These are phyloP conservation scores for Umimayanthus chanpuru DNA, from an alignment of 92 coral and sea anemone genomes.

Conservation along the genomic window DNA sequence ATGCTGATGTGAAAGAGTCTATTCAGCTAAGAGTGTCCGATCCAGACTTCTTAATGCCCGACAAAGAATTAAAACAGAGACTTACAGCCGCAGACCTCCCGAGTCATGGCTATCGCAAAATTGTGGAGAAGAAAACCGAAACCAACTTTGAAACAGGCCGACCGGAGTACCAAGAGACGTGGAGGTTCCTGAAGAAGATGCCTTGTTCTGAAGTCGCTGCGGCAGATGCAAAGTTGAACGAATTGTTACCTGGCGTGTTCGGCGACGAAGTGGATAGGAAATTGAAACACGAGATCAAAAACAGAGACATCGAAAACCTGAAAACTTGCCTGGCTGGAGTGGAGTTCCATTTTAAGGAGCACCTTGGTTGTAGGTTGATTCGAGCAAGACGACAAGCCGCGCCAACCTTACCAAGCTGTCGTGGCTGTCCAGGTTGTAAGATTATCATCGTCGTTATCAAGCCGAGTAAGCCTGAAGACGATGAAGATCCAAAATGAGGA, in stretches of 20 bases:
- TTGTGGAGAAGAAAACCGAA: constrained; percentile 28
- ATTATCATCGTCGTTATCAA: no score
- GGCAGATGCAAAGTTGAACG: constrained; percentile 21
- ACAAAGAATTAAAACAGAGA: not conserved
- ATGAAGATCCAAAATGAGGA: no score
- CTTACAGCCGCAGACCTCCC: constrained; percentile 18
- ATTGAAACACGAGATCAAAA: constrained; percentile 17
- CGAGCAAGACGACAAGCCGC: constrained; percentile 9
- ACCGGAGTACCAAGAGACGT: constrained; percentile 2
- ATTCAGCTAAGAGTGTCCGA: constrained; percentile 17
- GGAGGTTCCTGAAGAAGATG: constrained; percentile 30
- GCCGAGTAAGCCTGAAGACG: no score
- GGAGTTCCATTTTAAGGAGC: constrained; percentile 14
- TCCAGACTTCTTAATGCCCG: constrained; percentile 9
- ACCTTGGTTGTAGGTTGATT: not conserved
- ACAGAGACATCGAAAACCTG: not conserved
- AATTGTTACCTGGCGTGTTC: constrained; percentile 1
- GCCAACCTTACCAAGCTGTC: no score
- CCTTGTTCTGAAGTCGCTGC: constrained; percentile 35
- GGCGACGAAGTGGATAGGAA: constrained; percentile 27
- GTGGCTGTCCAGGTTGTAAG: no score
- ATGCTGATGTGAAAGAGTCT: constrained; percentile 19
- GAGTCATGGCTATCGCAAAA: constrained; percentile 31
- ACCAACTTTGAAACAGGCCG: constrained; percentile 40
- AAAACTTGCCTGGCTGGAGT: constrained; percentile 12